Percentiles rank a stretch among this genome's conserved stretches.
Evolutionary conservation across 1,140 invertebrate genomes (phyloP).

Genomic region (Lethocerus indicus): DNA sequence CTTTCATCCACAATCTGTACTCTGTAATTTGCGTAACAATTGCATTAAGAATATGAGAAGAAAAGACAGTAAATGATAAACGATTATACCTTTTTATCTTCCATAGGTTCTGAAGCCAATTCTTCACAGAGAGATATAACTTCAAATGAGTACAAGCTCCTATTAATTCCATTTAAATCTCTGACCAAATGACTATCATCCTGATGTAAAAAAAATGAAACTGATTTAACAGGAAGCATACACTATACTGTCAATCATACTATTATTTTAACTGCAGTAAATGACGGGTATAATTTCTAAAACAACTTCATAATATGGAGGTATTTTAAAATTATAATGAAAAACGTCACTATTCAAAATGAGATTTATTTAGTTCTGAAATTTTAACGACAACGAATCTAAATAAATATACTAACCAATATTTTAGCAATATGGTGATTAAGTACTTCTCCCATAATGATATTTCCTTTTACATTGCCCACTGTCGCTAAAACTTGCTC

Average conservation of each 20-base stretch:
- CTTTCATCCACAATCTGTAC: too few species aligned
- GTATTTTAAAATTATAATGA: too few species aligned
- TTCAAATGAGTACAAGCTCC: constrained; percentile 36
- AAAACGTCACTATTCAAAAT: not conserved
- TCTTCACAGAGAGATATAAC: constrained; percentile 16
- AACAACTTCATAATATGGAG: too few species aligned
- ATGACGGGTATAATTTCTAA: too few species aligned
- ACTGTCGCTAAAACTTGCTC: constrained; percentile 30
- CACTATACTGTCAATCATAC: too few species aligned
- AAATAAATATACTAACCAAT: constrained; percentile 27
- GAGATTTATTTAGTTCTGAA: not conserved
- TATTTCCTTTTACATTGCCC: constrained; percentile 22
- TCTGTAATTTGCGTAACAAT: too few species aligned
- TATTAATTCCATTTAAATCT: constrained; percentile 34
- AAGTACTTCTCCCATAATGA: constrained; percentile 39
- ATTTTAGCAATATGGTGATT: constrained; percentile 45
- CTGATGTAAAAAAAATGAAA: constrained; percentile 25
- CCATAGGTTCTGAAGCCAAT: constrained; percentile 1
- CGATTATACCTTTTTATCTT: constrained; percentile 7
- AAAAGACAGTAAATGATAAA: too few species aligned
- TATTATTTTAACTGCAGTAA: too few species aligned
- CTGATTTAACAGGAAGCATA: too few species aligned
- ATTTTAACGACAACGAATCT: not conserved
- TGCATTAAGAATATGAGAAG: too few species aligned
- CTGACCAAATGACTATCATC: constrained; percentile 36